Conservation (phyloP, 2,113 vertebrate genomes). For the Pomatorhinus ruficollis region DNA sequence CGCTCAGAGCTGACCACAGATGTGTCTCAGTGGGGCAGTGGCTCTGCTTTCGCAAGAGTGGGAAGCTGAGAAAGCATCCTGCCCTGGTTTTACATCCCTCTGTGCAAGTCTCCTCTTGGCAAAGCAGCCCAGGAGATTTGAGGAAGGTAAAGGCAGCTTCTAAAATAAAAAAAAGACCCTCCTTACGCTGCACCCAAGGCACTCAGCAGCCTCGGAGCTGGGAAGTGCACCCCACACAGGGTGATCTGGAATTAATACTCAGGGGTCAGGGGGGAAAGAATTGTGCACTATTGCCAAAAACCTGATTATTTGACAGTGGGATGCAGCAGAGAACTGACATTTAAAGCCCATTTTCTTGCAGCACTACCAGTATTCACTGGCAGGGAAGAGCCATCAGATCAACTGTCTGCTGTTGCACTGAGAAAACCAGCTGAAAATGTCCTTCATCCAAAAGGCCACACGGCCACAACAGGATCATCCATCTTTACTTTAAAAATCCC, state of each 20-base stretch:
- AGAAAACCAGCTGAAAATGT: slow-evolving; percentile 49
- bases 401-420: slow-evolving; percentile 21
- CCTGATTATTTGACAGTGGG: slow-evolving; percentile 11
- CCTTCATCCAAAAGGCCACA: slow-evolving; percentile 54
- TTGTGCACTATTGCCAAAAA: slow-evolving; percentile 19
- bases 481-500: slow-evolving; percentile 45
- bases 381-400: slow-evolving; percentile 41
- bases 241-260: slow-evolving; percentile 15
- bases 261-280: slow-evolving; percentile 15
- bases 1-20: background rate
- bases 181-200: background rate
- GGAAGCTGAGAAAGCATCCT: background rate
- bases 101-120: background rate
- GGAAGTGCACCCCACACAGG: background rate
- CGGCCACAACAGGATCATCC: slow-evolving; percentile 29
- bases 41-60: background rate
- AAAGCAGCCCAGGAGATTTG: background rate
- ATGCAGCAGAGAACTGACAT: slow-evolving; percentile 45
- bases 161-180: background rate
- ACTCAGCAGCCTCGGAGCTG: background rate
- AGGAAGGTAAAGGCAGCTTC: slow-evolving; percentile 35
- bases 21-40: background rate
- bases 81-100: background rate
- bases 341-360: slow-evolving; percentile 57
- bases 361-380: slow-evolving; percentile 34